phyloP scores from a whole-genome alignment of 2,797 vertebrate species.

The Syndactyla subalaris region DNA sequence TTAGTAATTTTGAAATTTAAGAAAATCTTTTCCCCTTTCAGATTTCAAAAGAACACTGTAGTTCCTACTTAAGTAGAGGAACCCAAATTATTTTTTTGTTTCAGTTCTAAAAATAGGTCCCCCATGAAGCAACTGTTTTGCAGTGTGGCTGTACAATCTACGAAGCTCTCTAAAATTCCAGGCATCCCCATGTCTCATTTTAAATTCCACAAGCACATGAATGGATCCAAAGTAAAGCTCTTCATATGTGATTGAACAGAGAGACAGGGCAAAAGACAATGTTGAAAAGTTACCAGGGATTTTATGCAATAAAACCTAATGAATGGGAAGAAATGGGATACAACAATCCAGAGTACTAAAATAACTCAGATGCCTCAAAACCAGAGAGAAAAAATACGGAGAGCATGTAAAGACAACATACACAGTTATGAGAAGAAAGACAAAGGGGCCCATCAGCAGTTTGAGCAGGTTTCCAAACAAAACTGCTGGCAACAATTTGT shows the following conservation, averaged over 20 bases:
- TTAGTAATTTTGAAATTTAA: neutral
- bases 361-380: neutral
- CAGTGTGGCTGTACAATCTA: neutral
- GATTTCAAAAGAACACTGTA: neutral
- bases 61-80: neutral
- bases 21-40: neutral
- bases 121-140: neutral
- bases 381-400: neutral
- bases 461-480: neutral
- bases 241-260: neutral
- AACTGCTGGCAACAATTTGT: neutral
- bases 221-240: neutral
- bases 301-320: conserved; percentile 13
- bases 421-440: neutral
- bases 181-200: neutral
- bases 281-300: conserved; percentile 4
- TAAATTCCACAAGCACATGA: neutral
- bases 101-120: neutral
- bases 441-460: neutral
- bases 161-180: neutral
- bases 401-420: neutral
- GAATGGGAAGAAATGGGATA: neutral
- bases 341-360: neutral
- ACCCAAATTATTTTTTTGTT: neutral
- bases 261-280: neutral